phyloP scores from a whole-genome alignment of 2,797 vertebrate species.

The Sitta carolinensis region DNA sequence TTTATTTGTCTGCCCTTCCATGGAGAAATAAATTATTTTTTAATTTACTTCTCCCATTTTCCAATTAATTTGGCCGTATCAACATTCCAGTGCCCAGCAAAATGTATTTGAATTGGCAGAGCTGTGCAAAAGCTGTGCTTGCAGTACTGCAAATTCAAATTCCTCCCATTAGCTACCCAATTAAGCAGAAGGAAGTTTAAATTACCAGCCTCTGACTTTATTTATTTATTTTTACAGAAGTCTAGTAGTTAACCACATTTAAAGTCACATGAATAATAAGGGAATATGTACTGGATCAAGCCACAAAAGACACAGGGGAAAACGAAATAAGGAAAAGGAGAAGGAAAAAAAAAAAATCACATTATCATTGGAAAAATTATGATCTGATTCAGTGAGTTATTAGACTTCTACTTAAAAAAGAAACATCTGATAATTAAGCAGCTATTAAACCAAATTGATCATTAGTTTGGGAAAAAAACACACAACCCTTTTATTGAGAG shows the following conservation, averaged over 20 bases:
- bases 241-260: background rate
- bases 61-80: conserved; percentile 27
- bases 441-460: conserved; percentile 18
- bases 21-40: conserved; percentile 9
- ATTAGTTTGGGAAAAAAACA: background rate
- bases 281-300: background rate
- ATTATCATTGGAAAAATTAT: background rate
- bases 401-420: background rate
- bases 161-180: background rate
- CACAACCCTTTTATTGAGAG: background rate
- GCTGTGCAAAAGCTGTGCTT: background rate
- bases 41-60: conserved; percentile 30
- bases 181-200: conserved; percentile 31
- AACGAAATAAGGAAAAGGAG: background rate
- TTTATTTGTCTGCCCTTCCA: background rate
- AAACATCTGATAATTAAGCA: background rate
- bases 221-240: conserved; percentile 36
- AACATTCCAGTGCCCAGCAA: background rate
- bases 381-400: background rate
- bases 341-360: background rate
- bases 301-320: background rate
- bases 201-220: background rate
- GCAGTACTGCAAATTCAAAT: background rate
- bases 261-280: background rate
- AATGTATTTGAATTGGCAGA: conserved; percentile 15